phyloP scores from a whole-genome alignment of 2,888 invertebrate genomes.

The Cancer borealis region DNA sequence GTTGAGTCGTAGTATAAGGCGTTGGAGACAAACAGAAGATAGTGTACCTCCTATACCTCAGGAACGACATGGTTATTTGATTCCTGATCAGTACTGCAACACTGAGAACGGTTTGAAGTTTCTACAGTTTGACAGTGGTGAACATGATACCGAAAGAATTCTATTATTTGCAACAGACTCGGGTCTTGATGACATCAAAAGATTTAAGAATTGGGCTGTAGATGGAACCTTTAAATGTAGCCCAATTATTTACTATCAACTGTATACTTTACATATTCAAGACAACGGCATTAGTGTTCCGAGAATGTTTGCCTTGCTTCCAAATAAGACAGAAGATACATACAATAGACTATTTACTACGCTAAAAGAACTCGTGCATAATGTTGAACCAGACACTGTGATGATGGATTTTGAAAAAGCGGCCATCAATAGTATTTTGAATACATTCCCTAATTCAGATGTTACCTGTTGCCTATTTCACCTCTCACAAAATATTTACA shows the following conservation, averaged over 20 bases:
- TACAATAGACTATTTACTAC: slow-evolving; percentile 51
- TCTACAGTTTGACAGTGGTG: slow-evolving; percentile 61
- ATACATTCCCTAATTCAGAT: not conserved
- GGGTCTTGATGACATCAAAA: slow-evolving; percentile 41
- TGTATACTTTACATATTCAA: slow-evolving; percentile 55
- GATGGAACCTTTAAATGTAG: slow-evolving; percentile 45
- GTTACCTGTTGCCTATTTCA: too few relatives aligned
- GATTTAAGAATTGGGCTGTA: slow-evolving; percentile 21
- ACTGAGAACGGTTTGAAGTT: slow-evolving; percentile 54
- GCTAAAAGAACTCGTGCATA: slow-evolving; percentile 45
- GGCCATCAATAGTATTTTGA: slow-evolving; percentile 5
- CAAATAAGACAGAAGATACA: slow-evolving; percentile 22
- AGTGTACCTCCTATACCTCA: not conserved
- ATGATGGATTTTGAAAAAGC: slow-evolving; percentile 49
- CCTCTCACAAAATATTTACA: too few relatives aligned
- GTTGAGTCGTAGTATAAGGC: not conserved
- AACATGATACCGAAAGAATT: slow-evolving; percentile 56
- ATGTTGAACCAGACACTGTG: slow-evolving; percentile 38
- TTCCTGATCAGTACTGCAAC: not conserved
- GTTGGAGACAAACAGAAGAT: not conserved
- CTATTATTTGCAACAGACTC: slow-evolving; percentile 57
- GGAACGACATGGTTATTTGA: slow-evolving; percentile 46
- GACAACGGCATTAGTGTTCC: slow-evolving; percentile 46
- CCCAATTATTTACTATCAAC: slow-evolving; percentile 50
- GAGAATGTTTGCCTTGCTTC: slow-evolving; percentile 60